Evolutionary conservation across 1,140 invertebrate species (phyloP).

Genomic region (Panagrolaimus sp.): DNA sequence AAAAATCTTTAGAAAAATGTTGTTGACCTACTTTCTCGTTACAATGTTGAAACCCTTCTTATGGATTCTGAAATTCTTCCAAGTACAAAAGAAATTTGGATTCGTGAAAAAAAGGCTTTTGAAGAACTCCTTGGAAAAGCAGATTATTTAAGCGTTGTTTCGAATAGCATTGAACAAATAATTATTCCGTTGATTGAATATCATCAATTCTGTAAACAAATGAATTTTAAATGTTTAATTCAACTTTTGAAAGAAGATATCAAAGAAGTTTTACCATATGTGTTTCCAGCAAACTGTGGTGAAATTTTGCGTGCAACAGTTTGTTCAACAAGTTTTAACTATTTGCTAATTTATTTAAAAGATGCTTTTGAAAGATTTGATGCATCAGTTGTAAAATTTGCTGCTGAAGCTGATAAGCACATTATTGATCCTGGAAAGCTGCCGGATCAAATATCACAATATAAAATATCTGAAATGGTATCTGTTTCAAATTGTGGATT

Average conservation of each 20-base stretch:
- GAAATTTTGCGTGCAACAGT: slow-evolving; percentile 23
- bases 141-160: slow-evolving; percentile 34
- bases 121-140: slow-evolving; percentile 19
- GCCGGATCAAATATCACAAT: slow-evolving; percentile 13
- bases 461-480: slow-evolving; percentile 26
- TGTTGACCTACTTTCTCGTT: slow-evolving; percentile 31
- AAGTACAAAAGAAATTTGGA: slow-evolving; percentile 19
- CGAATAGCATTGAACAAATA: slow-evolving; percentile 29
- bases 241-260: slow-evolving; percentile 28
- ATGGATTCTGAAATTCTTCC: slow-evolving; percentile 11
- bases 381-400: slow-evolving; percentile 18
- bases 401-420: slow-evolving; percentile 21
- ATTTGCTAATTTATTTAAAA: slow-evolving; percentile 25
- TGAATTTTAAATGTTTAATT: slow-evolving; percentile 5
- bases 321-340: slow-evolving; percentile 27
- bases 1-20: slow-evolving; percentile 29
- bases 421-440: slow-evolving; percentile 27
- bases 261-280: slow-evolving; percentile 24
- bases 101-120: neutral
- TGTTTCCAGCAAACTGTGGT: slow-evolving; percentile 28
- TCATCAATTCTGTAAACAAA: slow-evolving; percentile 18
- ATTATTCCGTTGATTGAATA: slow-evolving; percentile 26
- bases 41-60: slow-evolving; percentile 30
- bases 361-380: slow-evolving; percentile 28
- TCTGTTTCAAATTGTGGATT: neutral